Percentiles rank a stretch among this genome's conserved stretches.
Conservation (phyloP, 2,797 vertebrate species). For the Silurus lanzhouensis region DNA sequence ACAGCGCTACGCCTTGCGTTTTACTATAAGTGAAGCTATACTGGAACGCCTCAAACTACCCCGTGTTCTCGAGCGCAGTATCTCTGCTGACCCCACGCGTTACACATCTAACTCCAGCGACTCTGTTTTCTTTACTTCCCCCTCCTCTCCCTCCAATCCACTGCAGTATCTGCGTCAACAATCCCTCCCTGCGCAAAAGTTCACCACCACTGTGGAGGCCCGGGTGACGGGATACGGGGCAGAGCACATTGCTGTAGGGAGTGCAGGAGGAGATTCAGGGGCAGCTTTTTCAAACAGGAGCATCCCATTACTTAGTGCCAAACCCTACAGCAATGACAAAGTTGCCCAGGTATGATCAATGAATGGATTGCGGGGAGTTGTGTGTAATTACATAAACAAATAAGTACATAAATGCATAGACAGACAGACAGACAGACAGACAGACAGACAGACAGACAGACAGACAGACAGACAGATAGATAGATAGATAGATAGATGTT, state of each 20-base stretch:
- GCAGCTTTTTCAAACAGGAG: conserved; percentile 78
- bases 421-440: too few relatives aligned
- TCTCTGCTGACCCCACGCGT: conserved; percentile 81
- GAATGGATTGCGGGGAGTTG: not conserved
- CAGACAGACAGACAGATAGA: too few relatives aligned
- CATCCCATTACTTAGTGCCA: conserved; percentile 86
- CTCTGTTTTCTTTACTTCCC: conserved; percentile 60
- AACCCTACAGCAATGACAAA: conserved; percentile 82
- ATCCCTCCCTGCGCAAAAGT: conserved; percentile 89
- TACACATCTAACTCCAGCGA: conserved; percentile 67
- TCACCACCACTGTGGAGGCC: conserved; percentile 90
- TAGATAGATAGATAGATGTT: too few relatives aligned
- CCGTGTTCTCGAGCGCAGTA: conserved; percentile 90
- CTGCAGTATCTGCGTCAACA: conserved; percentile 90
- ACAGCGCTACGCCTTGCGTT: conserved; percentile 92
- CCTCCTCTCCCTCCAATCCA: conserved; percentile 77
- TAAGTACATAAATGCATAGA: not conserved
- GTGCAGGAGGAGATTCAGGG: conserved; percentile 65
- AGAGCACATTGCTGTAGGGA: conserved; percentile 56
- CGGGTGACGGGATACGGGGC: conserved; percentile 75
- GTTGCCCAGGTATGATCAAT: conserved; percentile 38
- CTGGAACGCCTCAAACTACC: conserved; percentile 92
- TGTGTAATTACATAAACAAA: not conserved
- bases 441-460: too few relatives aligned
- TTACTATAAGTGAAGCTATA: conserved; percentile 94